Evolutionary conservation across 1,140 invertebrate species (phyloP).

Genomic region (Cardiocondyla obscurior): DNA sequence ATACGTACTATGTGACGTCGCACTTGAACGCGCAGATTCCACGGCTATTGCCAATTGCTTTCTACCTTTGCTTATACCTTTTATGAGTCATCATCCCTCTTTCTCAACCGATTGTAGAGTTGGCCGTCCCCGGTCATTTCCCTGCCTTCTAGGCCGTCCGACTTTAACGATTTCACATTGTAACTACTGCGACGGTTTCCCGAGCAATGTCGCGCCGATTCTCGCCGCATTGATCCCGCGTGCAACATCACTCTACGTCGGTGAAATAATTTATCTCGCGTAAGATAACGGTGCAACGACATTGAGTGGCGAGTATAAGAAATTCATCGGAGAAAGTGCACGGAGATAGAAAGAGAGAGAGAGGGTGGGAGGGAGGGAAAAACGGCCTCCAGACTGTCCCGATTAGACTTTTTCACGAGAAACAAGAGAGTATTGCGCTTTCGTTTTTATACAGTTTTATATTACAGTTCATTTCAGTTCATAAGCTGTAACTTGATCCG

Average conservation of each 20-base stretch:
- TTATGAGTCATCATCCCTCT: conserved; percentile 27
- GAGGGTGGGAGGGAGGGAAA: background rate
- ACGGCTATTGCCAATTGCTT: conserved; percentile 1
- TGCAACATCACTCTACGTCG: background rate
- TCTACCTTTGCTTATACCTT: background rate
- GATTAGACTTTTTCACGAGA: conserved; percentile 8
- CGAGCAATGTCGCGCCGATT: background rate
- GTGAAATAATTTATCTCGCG: background rate
- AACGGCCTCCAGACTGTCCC: conserved; percentile 24
- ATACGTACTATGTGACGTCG: background rate
- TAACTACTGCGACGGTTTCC: background rate
- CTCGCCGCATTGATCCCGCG: background rate
- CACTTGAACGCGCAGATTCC: background rate
- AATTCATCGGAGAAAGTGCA: conserved; percentile 35
- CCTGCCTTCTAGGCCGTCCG: background rate
- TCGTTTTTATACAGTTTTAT: background rate
- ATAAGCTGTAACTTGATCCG: no score
- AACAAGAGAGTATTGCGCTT: background rate
- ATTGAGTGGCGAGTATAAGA: background rate
- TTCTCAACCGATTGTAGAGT: background rate
- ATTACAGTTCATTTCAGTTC: background rate
- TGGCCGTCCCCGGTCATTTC: background rate
- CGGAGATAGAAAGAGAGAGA: background rate
- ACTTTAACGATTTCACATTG: background rate
- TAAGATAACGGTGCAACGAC: background rate